Conservation (phyloP, 1,140 invertebrate genomes). For the Heliconius eleuchia region DNA sequence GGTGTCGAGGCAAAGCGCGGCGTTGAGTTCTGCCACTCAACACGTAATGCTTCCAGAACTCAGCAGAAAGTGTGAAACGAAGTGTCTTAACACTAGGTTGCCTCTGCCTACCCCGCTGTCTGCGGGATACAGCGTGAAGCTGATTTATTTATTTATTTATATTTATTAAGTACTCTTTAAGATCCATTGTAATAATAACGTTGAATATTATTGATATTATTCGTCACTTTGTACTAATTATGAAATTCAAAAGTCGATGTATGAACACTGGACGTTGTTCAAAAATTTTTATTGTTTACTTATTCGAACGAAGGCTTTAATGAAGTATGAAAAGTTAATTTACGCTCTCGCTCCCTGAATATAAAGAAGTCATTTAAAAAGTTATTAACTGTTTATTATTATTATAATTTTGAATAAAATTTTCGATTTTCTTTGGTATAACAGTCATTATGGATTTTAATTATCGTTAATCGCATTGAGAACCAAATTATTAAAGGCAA, state of each 20-base stretch:
- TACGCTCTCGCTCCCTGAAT: constrained; percentile 13
- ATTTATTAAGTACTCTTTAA: no score
- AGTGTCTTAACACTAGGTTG: no score
- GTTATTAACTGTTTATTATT: background rate
- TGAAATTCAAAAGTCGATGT: background rate
- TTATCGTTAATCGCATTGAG: background rate
- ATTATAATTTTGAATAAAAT: background rate
- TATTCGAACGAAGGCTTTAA: constrained; percentile 1
- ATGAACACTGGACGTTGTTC: background rate
- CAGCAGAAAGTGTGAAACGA: no score
- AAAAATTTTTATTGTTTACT: constrained; percentile 16
- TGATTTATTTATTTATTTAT: no score
- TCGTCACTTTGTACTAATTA: background rate
- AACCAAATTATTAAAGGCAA: background rate
- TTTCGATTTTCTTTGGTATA: background rate
- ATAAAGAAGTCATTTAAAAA: constrained; percentile 21
- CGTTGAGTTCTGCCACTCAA: no score
- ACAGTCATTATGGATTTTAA: background rate
- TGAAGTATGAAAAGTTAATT: constrained; percentile 26
- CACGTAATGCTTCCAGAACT: no score
- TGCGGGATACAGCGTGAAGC: no score
- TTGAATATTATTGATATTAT: background rate
- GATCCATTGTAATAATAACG: no score
- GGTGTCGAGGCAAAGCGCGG: no score
- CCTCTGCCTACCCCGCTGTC: no score